Evolutionary conservation across 2,797 vertebrate species (phyloP), one percentile per base, ranked within the genome.

Genomic region (Trichosurus vulpecula): DNA sequence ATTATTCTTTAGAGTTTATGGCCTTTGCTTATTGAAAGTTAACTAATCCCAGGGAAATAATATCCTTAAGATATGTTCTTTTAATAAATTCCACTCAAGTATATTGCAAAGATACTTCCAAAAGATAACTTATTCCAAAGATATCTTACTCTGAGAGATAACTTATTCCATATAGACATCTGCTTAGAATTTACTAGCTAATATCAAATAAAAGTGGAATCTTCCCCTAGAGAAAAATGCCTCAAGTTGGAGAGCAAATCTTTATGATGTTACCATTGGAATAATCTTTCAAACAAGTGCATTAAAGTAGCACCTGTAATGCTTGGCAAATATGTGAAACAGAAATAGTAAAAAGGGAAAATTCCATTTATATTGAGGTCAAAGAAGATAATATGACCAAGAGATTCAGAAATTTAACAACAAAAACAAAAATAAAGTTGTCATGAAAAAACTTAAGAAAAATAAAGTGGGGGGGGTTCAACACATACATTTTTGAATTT

Each of bases 111-210:
- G n/a, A 0, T 74, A 93, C 14, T 8, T 6, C 8, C 30, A 9
- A 94, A 90, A 93, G 41, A 90, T 95, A 95, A 93, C 41, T 47
- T 91, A 61, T 93, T 92, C 27, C 52, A 89, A 52, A 4, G 31
- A 1, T 74, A 94, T 19, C 10, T 6, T 81, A 47, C 66, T 81
- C 14, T 29, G 2, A 92, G 61, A 91, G 41, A 90, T 95, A 94
- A 93, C 35, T n/a, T 92, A 6, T 94, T 90, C 90, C 31, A 81
- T 1, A 6, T 35, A 74, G 4, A 92, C 11, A 92, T 93, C 52
- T 95, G 22, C 56, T 93, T 92, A 95, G 41, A 22, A 94, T 91
- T 81, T 81, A 47, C 66, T 81, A 81, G 8, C n/a, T 47, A 25
- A 81, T 81, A 41, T 81, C 6, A 81, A 81, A 47, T 81, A 25